Base-by-base conservation (phyloP, 2,797 vertebrate genomes). In the Chelon labrosus region DNA sequence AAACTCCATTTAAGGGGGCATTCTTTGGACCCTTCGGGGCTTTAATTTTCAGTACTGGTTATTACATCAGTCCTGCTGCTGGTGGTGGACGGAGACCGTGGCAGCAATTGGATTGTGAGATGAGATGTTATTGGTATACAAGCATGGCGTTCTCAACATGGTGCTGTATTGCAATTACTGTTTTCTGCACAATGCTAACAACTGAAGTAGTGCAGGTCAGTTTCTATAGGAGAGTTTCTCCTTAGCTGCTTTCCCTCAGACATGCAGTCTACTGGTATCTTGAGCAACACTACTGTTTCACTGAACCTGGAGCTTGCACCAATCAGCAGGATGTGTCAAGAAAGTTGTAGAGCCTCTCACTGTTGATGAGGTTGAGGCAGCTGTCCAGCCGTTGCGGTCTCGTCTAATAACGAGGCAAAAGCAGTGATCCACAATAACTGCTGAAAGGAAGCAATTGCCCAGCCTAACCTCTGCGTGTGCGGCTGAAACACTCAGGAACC, bases 381-480 rank as follows among this genome's bases (percentile, higher is more conserved):
- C 46, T 37, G 31, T 57, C 58, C n/a, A 58, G 31, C 3, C 14
- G 22, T 12, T 61, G 37, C 39, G 50, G 37, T 71, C 53, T 57
- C 2, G 4, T 22, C 58, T 61, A 41, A 49, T 70, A 70, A 68
- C 20, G 5, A 73, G 39, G 46, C 63, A 52, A 63, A 77, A 37
- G 59, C 55, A 58, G 31, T 14, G 50, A 72, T 74, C 19, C 16
- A 17, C 54, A 56, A n/a, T 47, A 39, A 47, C 51, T 7, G 12
- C 47, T 44, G 55, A 66, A 27, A 65, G 73, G 60, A 85, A 82
- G 68, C 80, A 60, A 35, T 77, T 60, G 59, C 11, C 51, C 60
- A 3, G 41, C 10, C 70, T 50, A 55, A 65, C 51, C 58, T 55
- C 35, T 35, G 56, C 46, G 63, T 27, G 38, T 5, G 0, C 22